phyloP scores from a whole-genome alignment of 2,888 invertebrate genomes.

The Micropterix aruncella region DNA sequence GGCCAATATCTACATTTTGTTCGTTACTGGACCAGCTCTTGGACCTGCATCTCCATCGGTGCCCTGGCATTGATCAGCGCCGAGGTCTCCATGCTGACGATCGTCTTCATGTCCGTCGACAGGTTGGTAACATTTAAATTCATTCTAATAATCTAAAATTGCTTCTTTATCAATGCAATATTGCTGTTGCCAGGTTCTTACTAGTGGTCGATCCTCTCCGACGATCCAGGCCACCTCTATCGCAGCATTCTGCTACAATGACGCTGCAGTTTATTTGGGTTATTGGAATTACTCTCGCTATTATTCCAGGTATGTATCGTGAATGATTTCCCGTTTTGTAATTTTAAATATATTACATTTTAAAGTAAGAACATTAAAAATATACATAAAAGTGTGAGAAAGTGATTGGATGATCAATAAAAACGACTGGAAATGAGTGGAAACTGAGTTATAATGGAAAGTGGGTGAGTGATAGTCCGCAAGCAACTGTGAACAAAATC shows the following conservation, averaged over 20 bases:
- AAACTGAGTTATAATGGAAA: too few relatives aligned
- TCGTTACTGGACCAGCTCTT: constrained; percentile 48
- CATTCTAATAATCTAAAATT: background rate
- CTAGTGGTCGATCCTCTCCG: constrained; percentile 46
- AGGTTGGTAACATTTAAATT: constrained; percentile 17
- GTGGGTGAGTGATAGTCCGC: too few relatives aligned
- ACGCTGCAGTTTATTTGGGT: constrained; percentile 44
- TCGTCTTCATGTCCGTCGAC: constrained; percentile 56
- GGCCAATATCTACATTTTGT: constrained; percentile 42
- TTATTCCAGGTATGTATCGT: constrained; percentile 43
- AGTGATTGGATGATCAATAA: too few relatives aligned
- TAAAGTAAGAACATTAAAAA: too few relatives aligned
- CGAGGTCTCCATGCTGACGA: constrained; percentile 52
- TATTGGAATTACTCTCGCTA: constrained; percentile 40
- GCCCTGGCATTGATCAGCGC: constrained; percentile 50
- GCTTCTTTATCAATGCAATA: background rate
- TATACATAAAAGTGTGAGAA: too few relatives aligned
- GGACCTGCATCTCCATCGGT: constrained; percentile 47
- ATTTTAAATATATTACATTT: too few relatives aligned
- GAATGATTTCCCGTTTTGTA: too few relatives aligned
- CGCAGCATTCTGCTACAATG: constrained; percentile 33
- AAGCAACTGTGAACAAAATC: too few relatives aligned
- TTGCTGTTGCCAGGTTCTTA: constrained; percentile 23
- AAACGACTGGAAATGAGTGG: too few relatives aligned
- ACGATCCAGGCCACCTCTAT: constrained; percentile 32